These are phyloP conservation scores for Stylophora pistillata DNA, from an alignment of 64 coral and sea anemone species.

Conservation along the genomic window DNA sequence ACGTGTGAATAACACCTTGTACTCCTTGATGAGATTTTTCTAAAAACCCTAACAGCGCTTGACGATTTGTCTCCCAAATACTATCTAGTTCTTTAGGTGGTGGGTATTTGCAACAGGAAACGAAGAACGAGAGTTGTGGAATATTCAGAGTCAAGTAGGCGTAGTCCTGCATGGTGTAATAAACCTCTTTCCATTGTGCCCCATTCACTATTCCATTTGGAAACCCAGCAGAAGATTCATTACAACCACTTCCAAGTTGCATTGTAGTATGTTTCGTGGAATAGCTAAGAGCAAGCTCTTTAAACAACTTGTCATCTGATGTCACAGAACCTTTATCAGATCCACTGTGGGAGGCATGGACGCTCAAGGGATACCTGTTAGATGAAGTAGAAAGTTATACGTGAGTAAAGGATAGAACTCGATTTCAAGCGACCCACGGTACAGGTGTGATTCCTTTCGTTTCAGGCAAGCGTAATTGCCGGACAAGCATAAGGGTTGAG, in stretches of 20 bases:
- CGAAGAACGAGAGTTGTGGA: constrained; percentile 78
- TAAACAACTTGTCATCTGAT: constrained; percentile 64
- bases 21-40: constrained; percentile 82
- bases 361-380: constrained; percentile 85
- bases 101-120: constrained; percentile 93
- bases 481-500: no score
- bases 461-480: no score
- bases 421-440: background rate
- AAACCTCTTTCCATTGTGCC: constrained; percentile 59
- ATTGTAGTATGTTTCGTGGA: constrained; percentile 85
- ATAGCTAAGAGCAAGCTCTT: constrained; percentile 76
- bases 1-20: constrained; percentile 61
- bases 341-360: constrained; percentile 1
- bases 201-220: constrained; percentile 72
- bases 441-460: no score
- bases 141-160: constrained; percentile 63
- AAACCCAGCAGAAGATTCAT: constrained; percentile 61
- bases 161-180: constrained; percentile 95
- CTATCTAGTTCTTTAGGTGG: constrained; percentile 20
- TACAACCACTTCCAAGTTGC: constrained; percentile 80
- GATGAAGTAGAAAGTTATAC: background rate
- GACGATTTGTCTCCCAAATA: constrained; percentile 68
- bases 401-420: background rate
- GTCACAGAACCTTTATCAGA: constrained; percentile 64
- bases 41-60: constrained; percentile 68